phyloP scores from a whole-genome alignment of 2,797 vertebrate genomes.

The Okamejei kenojei region DNA sequence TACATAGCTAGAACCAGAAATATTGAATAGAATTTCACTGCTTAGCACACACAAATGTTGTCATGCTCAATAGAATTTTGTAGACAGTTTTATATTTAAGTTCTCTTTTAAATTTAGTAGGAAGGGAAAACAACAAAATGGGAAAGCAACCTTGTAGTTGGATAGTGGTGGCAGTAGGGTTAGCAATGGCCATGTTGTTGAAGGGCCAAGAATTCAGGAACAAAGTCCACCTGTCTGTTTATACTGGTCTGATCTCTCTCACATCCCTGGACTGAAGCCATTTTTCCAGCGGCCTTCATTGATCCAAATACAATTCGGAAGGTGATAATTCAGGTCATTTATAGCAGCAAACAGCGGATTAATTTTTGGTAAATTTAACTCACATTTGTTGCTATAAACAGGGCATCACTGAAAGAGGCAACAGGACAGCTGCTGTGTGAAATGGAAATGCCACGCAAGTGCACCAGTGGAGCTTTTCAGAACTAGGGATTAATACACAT shows the following conservation, averaged over 20 bases:
- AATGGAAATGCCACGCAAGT: neutral
- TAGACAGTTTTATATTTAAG: neutral
- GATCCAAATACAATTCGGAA: constrained; percentile 7
- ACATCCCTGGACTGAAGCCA: neutral
- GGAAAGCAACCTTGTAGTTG: neutral
- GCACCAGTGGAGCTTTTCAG: neutral
- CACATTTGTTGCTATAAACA: constrained; percentile 25
- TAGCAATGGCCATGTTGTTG: neutral
- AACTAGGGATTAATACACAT: constrained; percentile 8
- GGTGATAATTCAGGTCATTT: constrained; percentile 19
- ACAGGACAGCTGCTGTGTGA: constrained; percentile 27
- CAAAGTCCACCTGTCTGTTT: constrained; percentile 27
- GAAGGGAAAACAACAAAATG: neutral
- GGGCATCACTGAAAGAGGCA: constrained; percentile 13
- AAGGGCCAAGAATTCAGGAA: constrained; percentile 24
- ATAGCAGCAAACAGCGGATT: constrained; percentile 10
- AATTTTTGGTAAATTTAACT: constrained; percentile 14
- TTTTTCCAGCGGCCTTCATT: constrained; percentile 16
- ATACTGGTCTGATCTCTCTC: constrained; percentile 8
- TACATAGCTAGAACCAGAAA: no score
- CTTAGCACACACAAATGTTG: no score
- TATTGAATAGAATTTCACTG: no score
- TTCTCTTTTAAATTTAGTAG: neutral
- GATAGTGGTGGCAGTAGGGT: neutral
- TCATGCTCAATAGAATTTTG: no score